Conservation (phyloP, 2,888 invertebrate species). For the Lymantria dispar region DNA sequence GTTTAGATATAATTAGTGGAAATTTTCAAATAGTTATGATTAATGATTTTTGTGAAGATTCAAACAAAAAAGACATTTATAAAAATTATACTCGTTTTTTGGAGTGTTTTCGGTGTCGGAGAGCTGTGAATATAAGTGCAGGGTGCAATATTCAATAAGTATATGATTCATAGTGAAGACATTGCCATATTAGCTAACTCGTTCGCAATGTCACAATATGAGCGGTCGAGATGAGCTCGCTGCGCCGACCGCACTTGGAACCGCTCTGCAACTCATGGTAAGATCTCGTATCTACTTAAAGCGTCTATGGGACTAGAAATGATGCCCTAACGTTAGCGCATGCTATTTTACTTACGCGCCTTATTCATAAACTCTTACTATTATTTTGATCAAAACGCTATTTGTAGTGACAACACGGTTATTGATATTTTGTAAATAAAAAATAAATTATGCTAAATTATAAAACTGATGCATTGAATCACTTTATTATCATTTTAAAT, state of each 20-base stretch:
- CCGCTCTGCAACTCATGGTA: slow-evolving; percentile 75
- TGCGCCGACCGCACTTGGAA: slow-evolving; percentile 45
- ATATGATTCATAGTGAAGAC: slow-evolving; percentile 28
- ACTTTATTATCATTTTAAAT: too few species aligned
- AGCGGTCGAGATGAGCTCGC: slow-evolving; percentile 67
- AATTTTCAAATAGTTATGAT: slow-evolving; percentile 14
- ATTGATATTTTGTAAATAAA: too few species aligned
- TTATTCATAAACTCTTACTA: too few species aligned
- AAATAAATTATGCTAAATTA: too few species aligned
- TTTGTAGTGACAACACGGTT: too few species aligned
- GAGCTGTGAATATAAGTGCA: slow-evolving; percentile 27
- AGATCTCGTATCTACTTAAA: too few species aligned
- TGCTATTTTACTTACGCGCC: too few species aligned
- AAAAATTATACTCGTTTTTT: slow-evolving; percentile 17
- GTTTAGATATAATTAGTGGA: slow-evolving; percentile 5
- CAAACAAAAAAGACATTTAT: slow-evolving; percentile 16
- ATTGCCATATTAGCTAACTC: slow-evolving; percentile 29
- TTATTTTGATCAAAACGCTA: too few species aligned
- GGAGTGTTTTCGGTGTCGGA: slow-evolving; percentile 24
- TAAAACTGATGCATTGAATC: too few species aligned
- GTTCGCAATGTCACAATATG: slow-evolving; percentile 70
- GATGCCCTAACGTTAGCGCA: too few species aligned
- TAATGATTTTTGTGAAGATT: slow-evolving; percentile 23
- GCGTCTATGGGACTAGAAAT: too few species aligned
- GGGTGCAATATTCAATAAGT: slow-evolving; percentile 8